Evolutionary conservation across 1,140 invertebrate species (phyloP).

Genomic region (Metaphire vulgaris): DNA sequence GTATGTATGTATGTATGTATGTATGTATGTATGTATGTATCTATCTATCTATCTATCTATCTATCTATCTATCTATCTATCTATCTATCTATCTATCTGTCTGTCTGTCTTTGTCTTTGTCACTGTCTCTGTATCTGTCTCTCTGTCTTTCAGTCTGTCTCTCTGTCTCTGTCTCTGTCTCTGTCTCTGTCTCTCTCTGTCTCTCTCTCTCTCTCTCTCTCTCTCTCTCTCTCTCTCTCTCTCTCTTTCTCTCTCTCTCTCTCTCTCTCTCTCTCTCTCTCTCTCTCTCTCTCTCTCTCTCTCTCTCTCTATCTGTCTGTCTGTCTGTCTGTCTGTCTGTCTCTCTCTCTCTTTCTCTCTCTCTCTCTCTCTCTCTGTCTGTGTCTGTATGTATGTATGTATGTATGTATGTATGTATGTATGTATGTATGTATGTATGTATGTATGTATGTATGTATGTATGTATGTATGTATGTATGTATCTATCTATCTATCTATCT

Average conservation of each 20-base stretch:
- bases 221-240: not conserved
- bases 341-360: no score
- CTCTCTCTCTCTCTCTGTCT: not conserved
- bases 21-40: not conserved
- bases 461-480: not conserved
- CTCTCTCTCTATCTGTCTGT: no score
- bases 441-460: not conserved
- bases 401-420: no score
- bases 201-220: not conserved
- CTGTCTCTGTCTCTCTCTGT: not conserved
- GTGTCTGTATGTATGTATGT: no score
- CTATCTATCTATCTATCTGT: not conserved
- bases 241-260: not conserved
- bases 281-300: no score
- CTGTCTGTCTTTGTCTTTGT: not conserved
- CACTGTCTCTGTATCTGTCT: not conserved
- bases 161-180: not conserved
- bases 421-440: no score
- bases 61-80: not conserved
- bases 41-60: not conserved
- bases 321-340: no score
- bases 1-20: not conserved
- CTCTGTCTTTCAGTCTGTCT: not conserved
- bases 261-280: not conserved
- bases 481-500: not conserved